Conservation (phyloP, 1,140 invertebrate species). For the Dendroctonus valens region DNA sequence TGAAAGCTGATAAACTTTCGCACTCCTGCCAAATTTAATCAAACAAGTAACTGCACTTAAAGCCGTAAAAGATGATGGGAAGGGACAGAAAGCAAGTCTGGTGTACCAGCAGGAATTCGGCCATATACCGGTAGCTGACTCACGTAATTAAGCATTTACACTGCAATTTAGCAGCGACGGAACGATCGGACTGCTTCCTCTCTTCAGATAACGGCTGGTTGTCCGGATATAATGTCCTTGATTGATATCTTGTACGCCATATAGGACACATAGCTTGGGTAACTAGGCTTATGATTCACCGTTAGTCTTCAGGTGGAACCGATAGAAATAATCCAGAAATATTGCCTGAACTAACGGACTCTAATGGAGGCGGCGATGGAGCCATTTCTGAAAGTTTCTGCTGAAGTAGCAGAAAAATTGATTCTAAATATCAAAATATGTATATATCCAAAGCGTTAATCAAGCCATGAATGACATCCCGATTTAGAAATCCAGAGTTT, state of each 20-base stretch:
- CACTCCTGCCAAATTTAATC: slow-evolving; percentile 25
- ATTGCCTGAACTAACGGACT: too few relatives aligned
- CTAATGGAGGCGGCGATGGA: too few relatives aligned
- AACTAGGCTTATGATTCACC: too few relatives aligned
- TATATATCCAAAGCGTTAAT: too few relatives aligned
- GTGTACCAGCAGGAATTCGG: slow-evolving; percentile 16
- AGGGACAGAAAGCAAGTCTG: slow-evolving; percentile 22
- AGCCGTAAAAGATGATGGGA: slow-evolving; percentile 30
- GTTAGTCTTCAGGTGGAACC: too few relatives aligned
- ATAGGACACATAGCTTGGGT: slow-evolving; percentile 4
- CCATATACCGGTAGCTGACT: slow-evolving; percentile 34
- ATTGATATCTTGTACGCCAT: slow-evolving; percentile 27
- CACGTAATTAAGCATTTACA: slow-evolving; percentile 40
- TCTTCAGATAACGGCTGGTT: slow-evolving; percentile 36
- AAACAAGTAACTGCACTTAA: slow-evolving; percentile 31
- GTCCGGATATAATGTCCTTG: slow-evolving; percentile 24
- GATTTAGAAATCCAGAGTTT: too few relatives aligned
- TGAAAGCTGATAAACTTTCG: slow-evolving; percentile 23
- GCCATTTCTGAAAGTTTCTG: too few relatives aligned
- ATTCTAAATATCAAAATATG: too few relatives aligned
- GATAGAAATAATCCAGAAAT: too few relatives aligned
- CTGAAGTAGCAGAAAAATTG: too few relatives aligned
- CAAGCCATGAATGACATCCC: too few relatives aligned
- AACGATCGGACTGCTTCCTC: slow-evolving; percentile 32
- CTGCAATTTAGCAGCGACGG: slow-evolving; percentile 37